Evolutionary conservation across 2,113 vertebrate genomes (phyloP).

Genomic region (Ptychochromis oligacanthus): DNA sequence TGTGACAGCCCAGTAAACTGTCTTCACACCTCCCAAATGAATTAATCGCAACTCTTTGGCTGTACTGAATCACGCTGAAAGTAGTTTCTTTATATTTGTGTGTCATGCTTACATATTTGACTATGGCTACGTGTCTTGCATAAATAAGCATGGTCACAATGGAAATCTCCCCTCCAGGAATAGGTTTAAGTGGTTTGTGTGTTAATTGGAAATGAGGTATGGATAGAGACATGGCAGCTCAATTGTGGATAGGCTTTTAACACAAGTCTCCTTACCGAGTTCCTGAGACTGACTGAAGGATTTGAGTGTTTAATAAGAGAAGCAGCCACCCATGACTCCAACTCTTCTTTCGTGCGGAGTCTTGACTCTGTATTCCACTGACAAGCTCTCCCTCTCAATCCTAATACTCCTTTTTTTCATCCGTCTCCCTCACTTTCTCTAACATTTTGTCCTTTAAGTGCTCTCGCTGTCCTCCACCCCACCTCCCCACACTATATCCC

Average conservation of each 20-base stretch:
- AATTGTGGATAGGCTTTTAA: conserved; percentile 34
- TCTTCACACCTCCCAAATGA: conserved; percentile 22
- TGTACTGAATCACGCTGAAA: background rate
- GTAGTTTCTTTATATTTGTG: background rate
- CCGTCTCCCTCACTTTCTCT: conserved; percentile 38
- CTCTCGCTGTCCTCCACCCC: background rate
- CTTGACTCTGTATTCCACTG: conserved; percentile 53
- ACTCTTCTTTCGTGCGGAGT: conserved; percentile 36
- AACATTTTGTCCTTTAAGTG: conserved; percentile 50
- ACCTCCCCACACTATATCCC: background rate
- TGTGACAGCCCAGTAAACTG: conserved; percentile 4
- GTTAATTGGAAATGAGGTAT: conserved; percentile 2
- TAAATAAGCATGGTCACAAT: background rate
- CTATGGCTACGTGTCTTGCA: background rate
- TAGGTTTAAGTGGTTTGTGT: background rate
- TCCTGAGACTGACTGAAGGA: conserved; percentile 43
- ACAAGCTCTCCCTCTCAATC: conserved; percentile 31
- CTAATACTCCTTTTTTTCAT: conserved; percentile 21
- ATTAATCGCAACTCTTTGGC: conserved; percentile 12
- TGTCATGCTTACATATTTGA: background rate
- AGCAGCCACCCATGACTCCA: conserved; percentile 60
- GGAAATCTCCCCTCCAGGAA: background rate
- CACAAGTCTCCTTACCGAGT: conserved; percentile 40
- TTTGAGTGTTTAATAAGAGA: conserved; percentile 65
- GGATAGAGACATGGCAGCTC: conserved; percentile 16